Percentiles rank a stretch among this genome's conserved stretches.
Evolutionary conservation across 2,113 vertebrate species (phyloP).

Genomic region (Barnardius zonarius): DNA sequence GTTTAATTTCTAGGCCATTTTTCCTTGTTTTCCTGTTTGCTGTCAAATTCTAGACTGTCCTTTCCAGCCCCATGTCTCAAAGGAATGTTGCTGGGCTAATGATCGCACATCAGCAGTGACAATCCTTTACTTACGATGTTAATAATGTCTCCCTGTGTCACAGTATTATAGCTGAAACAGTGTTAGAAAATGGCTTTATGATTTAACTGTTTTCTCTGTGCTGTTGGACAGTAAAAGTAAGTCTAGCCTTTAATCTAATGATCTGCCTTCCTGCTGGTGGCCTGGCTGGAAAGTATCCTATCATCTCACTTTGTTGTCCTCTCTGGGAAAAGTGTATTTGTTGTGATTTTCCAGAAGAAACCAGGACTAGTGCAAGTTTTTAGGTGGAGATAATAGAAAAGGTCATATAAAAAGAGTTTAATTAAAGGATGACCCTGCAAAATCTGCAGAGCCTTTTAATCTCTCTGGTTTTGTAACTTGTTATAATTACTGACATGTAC

Average conservation of each 20-base stretch:
- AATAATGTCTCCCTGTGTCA: constrained; percentile 34
- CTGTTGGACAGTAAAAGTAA: not conserved
- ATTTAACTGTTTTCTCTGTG: not conserved
- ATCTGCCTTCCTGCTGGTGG: not conserved
- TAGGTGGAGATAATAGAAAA: not conserved
- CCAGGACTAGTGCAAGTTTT: not conserved
- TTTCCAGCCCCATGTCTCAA: constrained; percentile 3
- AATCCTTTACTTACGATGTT: constrained; percentile 49
- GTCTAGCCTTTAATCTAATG: not conserved
- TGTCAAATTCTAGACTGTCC: constrained; percentile 16
- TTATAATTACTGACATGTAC: not conserved
- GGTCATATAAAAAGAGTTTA: not conserved
- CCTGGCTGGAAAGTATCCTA: not conserved
- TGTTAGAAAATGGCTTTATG: constrained; percentile 2
- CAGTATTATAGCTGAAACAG: not conserved
- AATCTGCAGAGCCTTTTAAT: not conserved
- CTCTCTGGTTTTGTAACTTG: not conserved
- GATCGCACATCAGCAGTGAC: not conserved
- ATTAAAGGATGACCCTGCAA: not conserved
- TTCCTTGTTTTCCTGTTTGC: not conserved
- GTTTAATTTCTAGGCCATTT: not conserved
- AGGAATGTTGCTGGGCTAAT: not conserved
- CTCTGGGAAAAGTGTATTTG: not conserved
- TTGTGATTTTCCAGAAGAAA: not conserved
- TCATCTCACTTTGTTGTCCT: not conserved